These are phyloP conservation scores for Mamestra brassicae DNA, from an alignment of 2,888 invertebrate species.

Conservation along the genomic window DNA sequence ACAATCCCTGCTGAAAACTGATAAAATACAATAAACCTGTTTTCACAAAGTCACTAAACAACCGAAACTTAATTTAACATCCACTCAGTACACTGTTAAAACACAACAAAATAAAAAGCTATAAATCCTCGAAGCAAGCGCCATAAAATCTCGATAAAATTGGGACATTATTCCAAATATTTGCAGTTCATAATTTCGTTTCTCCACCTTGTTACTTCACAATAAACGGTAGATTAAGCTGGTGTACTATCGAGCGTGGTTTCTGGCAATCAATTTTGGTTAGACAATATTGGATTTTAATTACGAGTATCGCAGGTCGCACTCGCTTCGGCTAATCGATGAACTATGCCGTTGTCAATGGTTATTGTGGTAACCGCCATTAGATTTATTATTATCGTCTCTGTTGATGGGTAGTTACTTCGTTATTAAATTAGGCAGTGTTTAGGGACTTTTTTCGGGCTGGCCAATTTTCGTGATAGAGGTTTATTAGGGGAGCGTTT, in stretches of 20 bases:
- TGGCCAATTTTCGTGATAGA: conserved; percentile 21
- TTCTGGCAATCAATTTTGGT: conserved; percentile 89
- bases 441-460: conserved; percentile 16
- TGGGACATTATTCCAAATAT: conserved; percentile 62
- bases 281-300: conserved; percentile 91
- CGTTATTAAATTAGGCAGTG: conserved; percentile 48
- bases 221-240: conserved; percentile 70
- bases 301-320: conserved; percentile 86
- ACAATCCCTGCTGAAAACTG: neutral
- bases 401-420: conserved; percentile 56
- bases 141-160: conserved; percentile 60
- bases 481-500: conserved; percentile 1
- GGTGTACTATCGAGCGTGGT: conserved; percentile 73
- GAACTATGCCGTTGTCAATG: conserved; percentile 77
- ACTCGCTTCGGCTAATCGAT: conserved; percentile 79
- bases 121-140: conserved; percentile 36
- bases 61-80: conserved; percentile 41
- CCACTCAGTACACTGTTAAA: conserved; percentile 33
- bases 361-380: conserved; percentile 74
- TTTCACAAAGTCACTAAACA: conserved; percentile 15
- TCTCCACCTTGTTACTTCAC: conserved; percentile 61
- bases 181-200: conserved; percentile 64
- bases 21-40: neutral
- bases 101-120: conserved; percentile 47
- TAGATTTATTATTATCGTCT: conserved; percentile 72